phyloP scores from a whole-genome alignment of 2,113 vertebrate genomes.

The Athene cunicularia region DNA sequence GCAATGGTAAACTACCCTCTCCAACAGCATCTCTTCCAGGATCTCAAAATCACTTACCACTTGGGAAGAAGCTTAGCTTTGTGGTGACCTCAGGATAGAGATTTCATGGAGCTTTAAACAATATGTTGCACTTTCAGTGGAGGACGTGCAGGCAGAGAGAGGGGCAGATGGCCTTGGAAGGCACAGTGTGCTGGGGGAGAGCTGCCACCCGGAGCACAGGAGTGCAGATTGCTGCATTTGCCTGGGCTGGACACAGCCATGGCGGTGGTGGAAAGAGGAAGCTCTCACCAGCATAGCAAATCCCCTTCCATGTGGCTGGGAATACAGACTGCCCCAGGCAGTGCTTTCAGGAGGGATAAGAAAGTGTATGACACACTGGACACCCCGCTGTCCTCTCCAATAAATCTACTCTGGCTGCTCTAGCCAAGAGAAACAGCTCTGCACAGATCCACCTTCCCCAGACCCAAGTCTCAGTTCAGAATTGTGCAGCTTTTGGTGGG shows the following conservation, averaged over 20 bases:
- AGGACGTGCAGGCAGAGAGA: not conserved
- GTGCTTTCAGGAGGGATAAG: not conserved
- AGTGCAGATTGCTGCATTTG: not conserved
- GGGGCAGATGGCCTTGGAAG: not conserved
- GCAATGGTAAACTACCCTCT: not conserved
- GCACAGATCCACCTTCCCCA: not conserved
- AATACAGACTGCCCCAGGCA: not conserved
- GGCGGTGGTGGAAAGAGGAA: not conserved
- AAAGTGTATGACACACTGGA: not conserved
- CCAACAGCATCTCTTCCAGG: not conserved
- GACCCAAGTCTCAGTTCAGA: not conserved
- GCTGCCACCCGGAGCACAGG: not conserved
- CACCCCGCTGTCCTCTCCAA: not conserved
- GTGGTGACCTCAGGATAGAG: not conserved
- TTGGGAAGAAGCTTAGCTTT: not conserved
- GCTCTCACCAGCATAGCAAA: not conserved
- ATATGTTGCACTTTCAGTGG: not conserved
- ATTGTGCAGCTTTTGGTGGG: not conserved
- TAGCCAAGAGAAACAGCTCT: not conserved
- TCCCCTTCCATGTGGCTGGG: not conserved
- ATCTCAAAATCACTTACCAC: accelerated
- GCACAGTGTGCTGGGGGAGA: not conserved
- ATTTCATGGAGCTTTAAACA: not conserved
- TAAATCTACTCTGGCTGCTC: not conserved
- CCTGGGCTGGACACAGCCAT: not conserved